Evolutionary conservation across 2,113 vertebrate genomes (phyloP).

Genomic region (Butorides virescens): DNA sequence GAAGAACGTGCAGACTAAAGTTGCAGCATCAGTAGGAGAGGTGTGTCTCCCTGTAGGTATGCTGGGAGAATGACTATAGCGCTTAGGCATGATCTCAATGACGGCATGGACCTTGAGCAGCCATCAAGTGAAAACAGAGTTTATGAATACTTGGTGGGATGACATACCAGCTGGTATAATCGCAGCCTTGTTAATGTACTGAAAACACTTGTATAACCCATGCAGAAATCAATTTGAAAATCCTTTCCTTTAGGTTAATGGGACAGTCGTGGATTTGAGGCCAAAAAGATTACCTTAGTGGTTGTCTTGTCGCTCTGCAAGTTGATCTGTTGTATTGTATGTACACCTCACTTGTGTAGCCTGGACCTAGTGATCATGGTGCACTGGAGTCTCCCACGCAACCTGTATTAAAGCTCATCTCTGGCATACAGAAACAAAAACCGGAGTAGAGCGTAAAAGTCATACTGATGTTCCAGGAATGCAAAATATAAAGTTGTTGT

Average conservation of each 20-base stretch:
- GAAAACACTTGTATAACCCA: neutral
- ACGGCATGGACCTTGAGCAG: neutral
- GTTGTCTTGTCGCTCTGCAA: neutral
- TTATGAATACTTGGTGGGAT: neutral
- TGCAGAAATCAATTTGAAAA: neutral
- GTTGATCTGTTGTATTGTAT: neutral
- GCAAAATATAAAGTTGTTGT: neutral
- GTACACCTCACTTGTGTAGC: neutral
- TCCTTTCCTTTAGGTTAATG: neutral
- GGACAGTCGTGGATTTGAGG: neutral
- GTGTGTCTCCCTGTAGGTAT: neutral
- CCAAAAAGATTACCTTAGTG: neutral
- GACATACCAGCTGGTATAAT: neutral
- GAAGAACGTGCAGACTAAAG: neutral
- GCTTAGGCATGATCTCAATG: neutral
- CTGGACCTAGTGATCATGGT: neutral
- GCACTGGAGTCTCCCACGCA: neutral
- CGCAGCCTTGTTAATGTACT: neutral
- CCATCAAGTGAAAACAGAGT: neutral
- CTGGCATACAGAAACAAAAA: neutral
- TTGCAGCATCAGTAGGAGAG: neutral
- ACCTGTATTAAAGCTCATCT: neutral
- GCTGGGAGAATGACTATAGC: neutral
- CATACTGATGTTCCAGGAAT: neutral
- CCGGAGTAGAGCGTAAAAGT: neutral